Base-by-base conservation (phyloP, 1,140 invertebrate species). In the Ruditapes philippinarum region DNA sequence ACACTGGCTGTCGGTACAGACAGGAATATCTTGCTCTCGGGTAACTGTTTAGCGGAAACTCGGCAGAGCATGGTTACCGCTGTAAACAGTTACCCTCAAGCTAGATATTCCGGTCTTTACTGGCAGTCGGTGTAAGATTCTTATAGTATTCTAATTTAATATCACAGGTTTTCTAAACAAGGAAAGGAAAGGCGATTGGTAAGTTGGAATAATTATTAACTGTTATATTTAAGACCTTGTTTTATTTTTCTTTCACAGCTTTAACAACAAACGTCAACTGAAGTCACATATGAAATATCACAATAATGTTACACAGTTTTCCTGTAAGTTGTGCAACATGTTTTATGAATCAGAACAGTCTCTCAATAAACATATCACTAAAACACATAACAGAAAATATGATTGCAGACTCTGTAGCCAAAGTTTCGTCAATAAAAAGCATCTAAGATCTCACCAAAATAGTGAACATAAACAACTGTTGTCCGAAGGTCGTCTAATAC, bases 381-480 rank as follows among this genome's bases (percentile, higher is more conserved):
- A 78, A 54, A 31, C 74, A 17, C 74, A 78, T 49, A 51, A 51
- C 31, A 78, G 45, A 54, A 78, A 22, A 33, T 33, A 78, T 54
- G 31, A 17, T 22, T 78, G 74, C 54, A 17, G 36, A 1, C 25
- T 51, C 31, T 78, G 74, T 78, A 33, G 36, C 3, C 42, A 78
- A 33, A 78, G 25, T 38, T 78, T 78, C 36, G 74, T 78, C 22
- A 78, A 78, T 28, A 78, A 78, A 40, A 78, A 78, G 28, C 74
- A 78, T 54, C 74, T 78, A 0, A 54, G 49, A 54, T 25, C 45
- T 57, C 74, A 78, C 22, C 31, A 51, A 25, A 17, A 1, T 9
- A 0, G 11, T 28, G 42, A 78, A 51, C 74, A 78, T 54, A 78
- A 49, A 51, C 49, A 78, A 4, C 17, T 33, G 3, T 9, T 36